phyloP scores from a whole-genome alignment of 2,888 invertebrate species.

The Bhutanitis thaidina region DNA sequence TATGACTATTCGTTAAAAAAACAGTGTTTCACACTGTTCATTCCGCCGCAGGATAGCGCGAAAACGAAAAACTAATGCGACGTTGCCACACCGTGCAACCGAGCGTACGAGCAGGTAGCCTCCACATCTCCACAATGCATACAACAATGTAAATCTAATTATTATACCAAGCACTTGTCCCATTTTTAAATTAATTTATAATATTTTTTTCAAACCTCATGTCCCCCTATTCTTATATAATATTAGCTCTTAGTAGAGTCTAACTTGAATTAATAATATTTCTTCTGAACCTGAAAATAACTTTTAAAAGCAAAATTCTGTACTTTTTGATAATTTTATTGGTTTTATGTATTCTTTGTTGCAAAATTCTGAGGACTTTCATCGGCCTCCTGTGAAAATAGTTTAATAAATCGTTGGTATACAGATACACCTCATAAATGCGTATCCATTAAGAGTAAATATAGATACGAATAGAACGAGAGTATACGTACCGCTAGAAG shows the following conservation, averaged over 20 bases:
- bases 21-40: conserved; percentile 53
- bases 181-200: conserved; percentile 40
- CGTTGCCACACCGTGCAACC: conserved; percentile 75
- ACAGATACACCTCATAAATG: background rate
- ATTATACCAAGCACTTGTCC: conserved; percentile 69
- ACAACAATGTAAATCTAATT: conserved; percentile 47
- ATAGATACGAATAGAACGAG: conserved; percentile 12
- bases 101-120: conserved; percentile 66
- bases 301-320: too few species aligned
- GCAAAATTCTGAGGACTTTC: background rate
- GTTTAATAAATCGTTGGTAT: too few species aligned
- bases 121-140: conserved; percentile 45
- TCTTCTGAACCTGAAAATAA: too few species aligned
- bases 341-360: too few species aligned
- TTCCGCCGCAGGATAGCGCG: conserved; percentile 66
- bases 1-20: conserved; percentile 41
- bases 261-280: conserved; percentile 32
- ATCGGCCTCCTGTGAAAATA: conserved; percentile 15
- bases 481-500: conserved; percentile 77
- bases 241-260: conserved; percentile 49
- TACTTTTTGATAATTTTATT: too few species aligned
- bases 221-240: conserved; percentile 41
- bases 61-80: conserved; percentile 70
- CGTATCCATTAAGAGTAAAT: conserved; percentile 8
- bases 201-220: conserved; percentile 54